phyloP scores from a whole-genome alignment of 2,113 vertebrate genomes.

The Toxotes jaculatrix region DNA sequence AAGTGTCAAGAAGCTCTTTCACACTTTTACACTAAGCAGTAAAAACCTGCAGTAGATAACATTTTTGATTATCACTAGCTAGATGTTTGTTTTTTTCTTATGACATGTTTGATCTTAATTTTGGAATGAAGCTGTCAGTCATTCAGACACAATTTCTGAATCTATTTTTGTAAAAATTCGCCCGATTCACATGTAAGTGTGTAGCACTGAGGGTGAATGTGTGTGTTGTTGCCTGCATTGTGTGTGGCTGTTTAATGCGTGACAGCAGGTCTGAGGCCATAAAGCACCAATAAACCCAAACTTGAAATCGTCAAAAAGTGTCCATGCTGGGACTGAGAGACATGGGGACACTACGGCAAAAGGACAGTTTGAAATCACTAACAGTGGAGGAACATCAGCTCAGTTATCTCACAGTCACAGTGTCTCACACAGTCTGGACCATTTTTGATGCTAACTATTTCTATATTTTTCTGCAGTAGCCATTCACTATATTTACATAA shows the following conservation, averaged over 20 bases:
- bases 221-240: constrained; percentile 10
- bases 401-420: not conserved
- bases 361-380: constrained; percentile 40
- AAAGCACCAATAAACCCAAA: constrained; percentile 80
- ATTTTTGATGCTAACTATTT: no score
- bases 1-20: constrained; percentile 14
- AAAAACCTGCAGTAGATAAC: not conserved
- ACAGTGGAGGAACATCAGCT: constrained; percentile 27
- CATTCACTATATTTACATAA: no score
- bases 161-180: no score
- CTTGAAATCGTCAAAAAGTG: constrained; percentile 59
- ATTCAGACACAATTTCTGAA: not conserved
- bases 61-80: not conserved
- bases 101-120: not conserved
- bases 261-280: constrained; percentile 78
- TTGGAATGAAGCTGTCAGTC: not conserved
- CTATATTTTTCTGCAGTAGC: no score
- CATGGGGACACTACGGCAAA: constrained; percentile 48
- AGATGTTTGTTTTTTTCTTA: not conserved
- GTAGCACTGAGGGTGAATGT: constrained; percentile 28
- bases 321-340: constrained; percentile 59
- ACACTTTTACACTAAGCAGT: constrained; percentile 1
- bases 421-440: not conserved
- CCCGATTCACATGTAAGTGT: constrained; percentile 31
- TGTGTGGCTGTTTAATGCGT: constrained; percentile 66